Conservation (phyloP, 2,113 vertebrate species). For the Brachyhypopomus gauderio region DNA sequence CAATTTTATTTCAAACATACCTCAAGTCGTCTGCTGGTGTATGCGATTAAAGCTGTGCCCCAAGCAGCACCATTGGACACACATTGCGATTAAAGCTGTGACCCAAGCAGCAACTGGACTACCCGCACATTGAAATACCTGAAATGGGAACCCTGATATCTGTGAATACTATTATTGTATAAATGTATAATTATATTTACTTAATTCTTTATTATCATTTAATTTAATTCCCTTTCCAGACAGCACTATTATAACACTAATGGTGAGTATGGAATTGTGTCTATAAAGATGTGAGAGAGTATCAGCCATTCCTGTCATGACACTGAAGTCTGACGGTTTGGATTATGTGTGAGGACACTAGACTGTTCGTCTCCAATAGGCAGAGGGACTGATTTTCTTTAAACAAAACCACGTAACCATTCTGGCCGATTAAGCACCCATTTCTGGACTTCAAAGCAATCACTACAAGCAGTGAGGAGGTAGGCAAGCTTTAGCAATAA, state of each 20-base stretch:
- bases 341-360: neutral
- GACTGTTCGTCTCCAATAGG: neutral
- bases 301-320: neutral
- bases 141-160: neutral
- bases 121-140: neutral
- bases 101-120: neutral
- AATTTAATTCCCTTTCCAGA: neutral
- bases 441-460: neutral
- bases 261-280: neutral
- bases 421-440: neutral
- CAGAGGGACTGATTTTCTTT: neutral
- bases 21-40: no score
- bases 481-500: neutral
- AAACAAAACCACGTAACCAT: neutral
- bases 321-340: neutral
- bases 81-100: neutral
- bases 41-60: no score
- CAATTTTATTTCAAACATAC: no score
- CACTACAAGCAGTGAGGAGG: neutral
- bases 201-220: no score
- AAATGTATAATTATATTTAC: no score
- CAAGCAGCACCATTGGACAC: constrained; percentile 41
- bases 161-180: no score
- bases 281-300: neutral
- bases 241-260: neutral